These are phyloP conservation scores for Euphonia xanthogaster DNA, from an alignment of 2,797 vertebrate genomes.

Conservation along the genomic window DNA sequence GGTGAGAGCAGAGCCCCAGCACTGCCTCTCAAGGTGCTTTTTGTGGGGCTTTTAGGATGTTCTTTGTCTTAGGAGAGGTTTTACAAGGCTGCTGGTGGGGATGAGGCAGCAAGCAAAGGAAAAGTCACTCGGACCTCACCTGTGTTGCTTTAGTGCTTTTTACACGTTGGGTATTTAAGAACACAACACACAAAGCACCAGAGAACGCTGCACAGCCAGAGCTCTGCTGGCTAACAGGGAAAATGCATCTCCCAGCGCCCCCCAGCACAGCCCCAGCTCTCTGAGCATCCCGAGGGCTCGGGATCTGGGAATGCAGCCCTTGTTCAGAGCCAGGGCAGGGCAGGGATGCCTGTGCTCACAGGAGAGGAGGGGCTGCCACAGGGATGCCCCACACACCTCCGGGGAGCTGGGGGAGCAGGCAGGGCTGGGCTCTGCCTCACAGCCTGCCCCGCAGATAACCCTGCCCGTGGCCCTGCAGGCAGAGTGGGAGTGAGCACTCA, in stretches of 20 bases:
- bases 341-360: neutral
- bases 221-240: neutral
- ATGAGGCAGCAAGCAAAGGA: neutral
- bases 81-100: neutral
- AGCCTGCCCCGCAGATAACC: neutral
- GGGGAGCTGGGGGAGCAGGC: neutral
- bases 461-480: rapidly evolving
- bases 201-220: neutral
- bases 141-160: neutral
- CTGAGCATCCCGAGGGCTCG: neutral
- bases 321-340: neutral
- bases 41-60: neutral
- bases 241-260: neutral
- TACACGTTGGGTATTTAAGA: neutral
- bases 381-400: neutral
- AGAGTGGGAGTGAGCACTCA: rapidly evolving
- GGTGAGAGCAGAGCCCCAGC: neutral
- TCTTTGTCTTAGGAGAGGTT: neutral
- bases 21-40: neutral
- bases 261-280: neutral
- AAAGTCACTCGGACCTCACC: neutral
- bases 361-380: neutral
- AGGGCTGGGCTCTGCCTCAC: neutral
- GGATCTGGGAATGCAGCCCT: neutral
- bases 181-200: neutral